These are phyloP conservation scores for Miniopterus natalensis DNA, from an alignment of 2,113 vertebrate genomes.

Conservation along the genomic window DNA sequence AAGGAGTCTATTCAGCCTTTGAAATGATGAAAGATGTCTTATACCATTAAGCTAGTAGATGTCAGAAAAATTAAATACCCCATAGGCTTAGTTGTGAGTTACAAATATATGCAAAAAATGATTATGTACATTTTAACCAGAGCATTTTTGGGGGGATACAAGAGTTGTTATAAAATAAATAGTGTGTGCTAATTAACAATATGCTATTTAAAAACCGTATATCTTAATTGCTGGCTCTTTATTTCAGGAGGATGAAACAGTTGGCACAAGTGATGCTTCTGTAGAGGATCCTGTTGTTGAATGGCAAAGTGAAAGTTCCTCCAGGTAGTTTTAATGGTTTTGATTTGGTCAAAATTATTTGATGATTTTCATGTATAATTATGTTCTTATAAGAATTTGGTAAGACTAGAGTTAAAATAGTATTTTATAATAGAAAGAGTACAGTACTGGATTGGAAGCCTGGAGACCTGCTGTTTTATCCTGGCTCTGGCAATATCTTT, in stretches of 20 bases:
- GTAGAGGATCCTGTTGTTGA: slow-evolving; percentile 92
- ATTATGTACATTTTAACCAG: slow-evolving; percentile 24
- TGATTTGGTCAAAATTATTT: slow-evolving; percentile 18
- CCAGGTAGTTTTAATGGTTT: slow-evolving; percentile 89
- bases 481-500: background rate
- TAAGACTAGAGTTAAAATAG: slow-evolving; percentile 37
- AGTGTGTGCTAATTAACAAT: background rate
- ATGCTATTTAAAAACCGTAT: background rate
- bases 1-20: slow-evolving; percentile 35
- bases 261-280: slow-evolving; percentile 92
- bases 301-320: slow-evolving; percentile 98
- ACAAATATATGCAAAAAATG: background rate
- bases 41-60: slow-evolving; percentile 12
- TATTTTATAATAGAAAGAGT: background rate
- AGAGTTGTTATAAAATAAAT: background rate
- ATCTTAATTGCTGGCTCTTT: slow-evolving; percentile 47
- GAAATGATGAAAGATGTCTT: slow-evolving; percentile 24
- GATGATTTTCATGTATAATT: background rate
- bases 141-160: background rate
- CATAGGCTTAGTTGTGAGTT: slow-evolving; percentile 18
- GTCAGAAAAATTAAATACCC: background rate
- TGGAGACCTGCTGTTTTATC: slow-evolving; percentile 3
- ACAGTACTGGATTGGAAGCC: background rate
- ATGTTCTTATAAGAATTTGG: background rate
- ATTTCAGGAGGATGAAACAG: slow-evolving; percentile 91